Conservation (phyloP, 2,797 vertebrate genomes). For the Distichodus sexfasciatus region DNA sequence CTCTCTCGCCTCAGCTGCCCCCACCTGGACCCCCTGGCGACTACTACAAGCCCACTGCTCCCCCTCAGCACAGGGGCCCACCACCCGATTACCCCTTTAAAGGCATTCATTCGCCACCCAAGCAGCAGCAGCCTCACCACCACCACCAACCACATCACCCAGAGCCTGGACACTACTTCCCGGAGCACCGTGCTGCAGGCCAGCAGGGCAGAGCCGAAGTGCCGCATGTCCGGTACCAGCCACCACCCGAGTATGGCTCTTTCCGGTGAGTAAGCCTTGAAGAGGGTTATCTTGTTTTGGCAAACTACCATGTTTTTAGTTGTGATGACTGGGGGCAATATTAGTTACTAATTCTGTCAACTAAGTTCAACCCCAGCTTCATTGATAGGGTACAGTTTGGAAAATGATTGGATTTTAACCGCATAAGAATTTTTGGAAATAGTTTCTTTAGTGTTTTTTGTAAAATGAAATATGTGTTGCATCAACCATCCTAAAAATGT, state of each 20-base stretch:
- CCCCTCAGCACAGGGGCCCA: constrained; percentile 84
- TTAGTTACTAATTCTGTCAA: no score
- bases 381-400: no score
- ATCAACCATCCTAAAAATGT: no score
- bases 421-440: no score
- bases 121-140: constrained; percentile 71
- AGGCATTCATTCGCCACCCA: constrained; percentile 79
- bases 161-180: constrained; percentile 82
- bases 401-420: no score
- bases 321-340: no score
- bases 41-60: constrained; percentile 84
- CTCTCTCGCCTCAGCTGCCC: constrained; percentile 84
- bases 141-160: constrained; percentile 65
- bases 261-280: constrained; percentile 80
- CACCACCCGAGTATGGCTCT: constrained; percentile 94
- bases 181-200: constrained; percentile 82
- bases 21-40: constrained; percentile 83
- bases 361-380: no score
- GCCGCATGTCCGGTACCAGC: constrained; percentile 92
- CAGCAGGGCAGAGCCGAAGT: constrained; percentile 84
- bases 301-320: no score
- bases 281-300: no score
- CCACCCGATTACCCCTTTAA: constrained; percentile 96
- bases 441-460: no score
- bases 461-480: no score